A percentile compares a stretch with the other conserved stretches of the same genome.
Conservation (phyloP, 2,888 invertebrate genomes). For the Thera britannica region DNA sequence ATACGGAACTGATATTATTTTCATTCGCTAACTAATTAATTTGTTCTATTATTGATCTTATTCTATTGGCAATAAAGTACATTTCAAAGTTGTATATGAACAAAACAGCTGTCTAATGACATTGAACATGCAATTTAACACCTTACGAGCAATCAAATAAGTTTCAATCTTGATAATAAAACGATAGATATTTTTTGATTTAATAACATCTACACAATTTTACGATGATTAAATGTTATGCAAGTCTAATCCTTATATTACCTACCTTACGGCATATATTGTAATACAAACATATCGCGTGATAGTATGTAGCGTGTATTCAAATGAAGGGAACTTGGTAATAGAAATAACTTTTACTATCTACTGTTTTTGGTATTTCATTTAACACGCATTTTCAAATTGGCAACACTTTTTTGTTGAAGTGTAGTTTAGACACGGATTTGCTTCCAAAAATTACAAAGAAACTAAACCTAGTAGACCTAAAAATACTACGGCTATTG, state of each 20-base stretch:
- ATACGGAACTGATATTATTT: no score
- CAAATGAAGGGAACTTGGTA: slow-evolving; percentile 33
- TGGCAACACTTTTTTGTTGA: not conserved
- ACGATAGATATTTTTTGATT: not conserved
- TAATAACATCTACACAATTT: slow-evolving; percentile 4
- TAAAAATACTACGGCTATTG: no score
- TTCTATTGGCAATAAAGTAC: not conserved
- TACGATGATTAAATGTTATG: slow-evolving; percentile 5
- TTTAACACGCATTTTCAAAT: not conserved
- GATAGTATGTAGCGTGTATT: slow-evolving; percentile 39
- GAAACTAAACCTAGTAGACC: no score
- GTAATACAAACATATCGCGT: slow-evolving; percentile 29
- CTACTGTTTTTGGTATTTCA: slow-evolving; percentile 16
- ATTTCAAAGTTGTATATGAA: not conserved
- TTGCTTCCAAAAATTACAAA: no score
- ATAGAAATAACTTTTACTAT: slow-evolving; percentile 26
- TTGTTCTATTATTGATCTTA: not conserved
- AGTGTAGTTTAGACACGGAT: no score
- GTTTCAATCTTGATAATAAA: slow-evolving; percentile 1
- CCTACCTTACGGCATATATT: slow-evolving; percentile 6
- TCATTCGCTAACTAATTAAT: no score
- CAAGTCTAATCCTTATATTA: slow-evolving; percentile 14
- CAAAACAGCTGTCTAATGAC: slow-evolving; percentile 6
- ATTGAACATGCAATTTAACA: not conserved
- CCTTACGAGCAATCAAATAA: not conserved